Percentiles rank a stretch among this genome's conserved stretches.
phyloP scores from a whole-genome alignment of 2,113 vertebrate species.

The Hemicordylus capensis region DNA sequence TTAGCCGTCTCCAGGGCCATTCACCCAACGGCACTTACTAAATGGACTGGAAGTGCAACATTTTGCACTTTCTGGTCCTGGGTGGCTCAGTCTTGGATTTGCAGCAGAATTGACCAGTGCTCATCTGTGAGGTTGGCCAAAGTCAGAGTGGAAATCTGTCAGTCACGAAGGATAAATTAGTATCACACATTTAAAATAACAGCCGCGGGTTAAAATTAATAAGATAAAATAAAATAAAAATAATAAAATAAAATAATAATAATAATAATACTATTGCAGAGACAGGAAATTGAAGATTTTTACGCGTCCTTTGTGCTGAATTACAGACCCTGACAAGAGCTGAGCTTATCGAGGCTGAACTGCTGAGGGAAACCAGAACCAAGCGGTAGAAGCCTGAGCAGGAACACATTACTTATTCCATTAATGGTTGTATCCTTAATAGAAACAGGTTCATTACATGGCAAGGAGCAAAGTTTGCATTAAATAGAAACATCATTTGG shows the following conservation, averaged over 20 bases:
- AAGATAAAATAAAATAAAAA: too few relatives aligned
- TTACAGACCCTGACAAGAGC: slow-evolving; percentile 50
- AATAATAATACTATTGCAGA: slow-evolving; percentile 22
- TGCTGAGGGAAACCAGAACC: slow-evolving; percentile 53
- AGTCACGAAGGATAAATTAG: slow-evolving; percentile 6
- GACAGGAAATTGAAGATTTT: slow-evolving; percentile 37
- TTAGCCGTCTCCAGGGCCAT: slow-evolving; percentile 49
- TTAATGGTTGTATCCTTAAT: slow-evolving; percentile 71
- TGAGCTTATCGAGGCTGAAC: slow-evolving; percentile 53
- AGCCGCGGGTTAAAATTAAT: too few relatives aligned
- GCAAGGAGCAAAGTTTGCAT: slow-evolving; percentile 73
- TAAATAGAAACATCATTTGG: slow-evolving; percentile 77
- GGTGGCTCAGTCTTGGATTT: slow-evolving; percentile 34
- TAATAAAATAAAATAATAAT: too few relatives aligned
- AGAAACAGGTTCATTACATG: slow-evolving; percentile 74
- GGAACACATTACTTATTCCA: slow-evolving; percentile 69
- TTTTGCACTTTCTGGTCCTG: slow-evolving; percentile 26
- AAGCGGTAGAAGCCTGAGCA: slow-evolving; percentile 45
- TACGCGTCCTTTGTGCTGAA: slow-evolving; percentile 15
- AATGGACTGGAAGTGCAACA: slow-evolving; percentile 40
- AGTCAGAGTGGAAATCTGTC: slow-evolving; percentile 15
- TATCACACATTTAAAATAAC: not conserved
- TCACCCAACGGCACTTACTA: slow-evolving; percentile 16
- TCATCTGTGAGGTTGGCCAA: slow-evolving; percentile 32
- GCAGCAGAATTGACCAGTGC: slow-evolving; percentile 25